phyloP scores from a whole-genome alignment of 2,888 invertebrate genomes.

The Lasioglossum pauxillum region DNA sequence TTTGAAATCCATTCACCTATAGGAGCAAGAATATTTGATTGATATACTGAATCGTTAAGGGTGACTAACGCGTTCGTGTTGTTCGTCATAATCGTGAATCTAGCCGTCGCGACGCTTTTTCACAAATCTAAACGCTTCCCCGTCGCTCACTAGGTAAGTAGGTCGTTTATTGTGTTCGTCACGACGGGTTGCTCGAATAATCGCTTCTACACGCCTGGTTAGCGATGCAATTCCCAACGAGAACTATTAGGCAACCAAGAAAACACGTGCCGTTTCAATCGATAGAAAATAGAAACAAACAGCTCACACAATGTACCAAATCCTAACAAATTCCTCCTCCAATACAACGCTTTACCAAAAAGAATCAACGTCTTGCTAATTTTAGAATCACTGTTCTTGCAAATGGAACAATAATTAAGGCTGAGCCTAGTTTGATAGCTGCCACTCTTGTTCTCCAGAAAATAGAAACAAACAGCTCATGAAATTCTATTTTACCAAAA shows the following conservation, averaged over 20 bases:
- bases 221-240: background rate
- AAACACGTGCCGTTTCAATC: background rate
- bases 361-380: too few relatives aligned
- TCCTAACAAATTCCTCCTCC: too few relatives aligned
- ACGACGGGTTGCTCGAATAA: conserved; percentile 29
- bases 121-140: conserved; percentile 1
- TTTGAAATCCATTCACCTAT: background rate
- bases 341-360: too few relatives aligned
- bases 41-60: background rate
- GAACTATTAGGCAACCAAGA: background rate
- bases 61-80: background rate
- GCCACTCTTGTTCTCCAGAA: background rate
- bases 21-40: background rate
- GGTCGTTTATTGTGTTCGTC: conserved; percentile 56
- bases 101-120: conserved; percentile 3
- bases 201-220: background rate
- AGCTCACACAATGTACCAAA: background rate
- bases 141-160: conserved; percentile 43
- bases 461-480: background rate
- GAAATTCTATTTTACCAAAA: too few relatives aligned
- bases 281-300: background rate
- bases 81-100: background rate
- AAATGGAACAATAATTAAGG: too few relatives aligned
- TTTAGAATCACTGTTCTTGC: too few relatives aligned
- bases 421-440: too few relatives aligned